Conservation (phyloP, 64 coral and sea anemone genomes). For the Pocillopora verrucosa region DNA sequence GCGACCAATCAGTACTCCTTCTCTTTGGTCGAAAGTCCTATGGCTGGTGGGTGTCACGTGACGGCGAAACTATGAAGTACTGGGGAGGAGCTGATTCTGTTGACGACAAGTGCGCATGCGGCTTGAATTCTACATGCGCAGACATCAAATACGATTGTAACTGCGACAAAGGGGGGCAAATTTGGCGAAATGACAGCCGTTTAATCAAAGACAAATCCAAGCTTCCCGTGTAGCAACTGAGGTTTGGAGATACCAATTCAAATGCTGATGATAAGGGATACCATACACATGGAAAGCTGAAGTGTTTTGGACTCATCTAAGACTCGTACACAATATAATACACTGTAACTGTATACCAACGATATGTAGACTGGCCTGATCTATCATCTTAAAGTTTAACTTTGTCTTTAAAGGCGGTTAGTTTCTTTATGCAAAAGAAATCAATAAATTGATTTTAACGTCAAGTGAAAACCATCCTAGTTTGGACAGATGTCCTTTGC, state of each 20-base stretch:
- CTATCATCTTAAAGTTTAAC: too few species aligned
- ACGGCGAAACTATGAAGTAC: background rate
- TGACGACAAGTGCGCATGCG: conserved; percentile 27
- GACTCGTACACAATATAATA: too few species aligned
- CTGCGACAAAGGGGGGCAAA: background rate
- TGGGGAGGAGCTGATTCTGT: conserved; percentile 11
- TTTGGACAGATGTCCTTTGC: too few species aligned
- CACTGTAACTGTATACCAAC: too few species aligned
- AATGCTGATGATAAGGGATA: background rate
- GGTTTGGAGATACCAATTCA: background rate
- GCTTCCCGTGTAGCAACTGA: conserved; percentile 1
- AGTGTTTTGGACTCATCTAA: background rate
- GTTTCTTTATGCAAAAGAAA: too few species aligned
- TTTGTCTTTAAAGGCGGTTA: too few species aligned
- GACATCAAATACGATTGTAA: background rate
- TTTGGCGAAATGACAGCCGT: conserved; percentile 11
- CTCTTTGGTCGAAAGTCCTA: background rate
- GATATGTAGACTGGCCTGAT: too few species aligned
- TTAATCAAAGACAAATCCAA: background rate
- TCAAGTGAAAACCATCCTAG: too few species aligned
- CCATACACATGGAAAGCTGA: conserved; percentile 22
- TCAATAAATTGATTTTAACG: too few species aligned
- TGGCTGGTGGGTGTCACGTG: conserved; percentile 45
- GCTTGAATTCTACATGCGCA: background rate
- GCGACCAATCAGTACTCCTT: background rate